Percentiles rank a stretch among this genome's conserved stretches.
phyloP scores from a whole-genome alignment of 2,888 invertebrate species.

The Polylopha cassiicola region DNA sequence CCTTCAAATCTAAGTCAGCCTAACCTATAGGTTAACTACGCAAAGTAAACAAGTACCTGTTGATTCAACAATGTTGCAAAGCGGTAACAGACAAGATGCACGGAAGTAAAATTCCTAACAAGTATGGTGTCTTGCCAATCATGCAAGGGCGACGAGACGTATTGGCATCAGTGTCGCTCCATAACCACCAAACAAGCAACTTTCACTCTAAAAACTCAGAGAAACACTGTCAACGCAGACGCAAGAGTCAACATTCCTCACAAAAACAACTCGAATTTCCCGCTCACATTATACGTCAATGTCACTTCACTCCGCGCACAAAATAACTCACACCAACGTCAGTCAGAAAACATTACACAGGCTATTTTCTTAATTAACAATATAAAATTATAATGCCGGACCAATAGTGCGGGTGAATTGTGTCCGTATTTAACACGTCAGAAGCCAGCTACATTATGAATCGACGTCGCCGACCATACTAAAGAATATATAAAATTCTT shows the following conservation, averaged over 20 bases:
- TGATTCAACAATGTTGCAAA: too few relatives aligned
- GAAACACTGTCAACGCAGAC: slow-evolving; percentile 23
- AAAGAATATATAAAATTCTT: slow-evolving; percentile 34
- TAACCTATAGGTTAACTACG: too few relatives aligned
- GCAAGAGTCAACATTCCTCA: slow-evolving; percentile 23
- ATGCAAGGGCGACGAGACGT: slow-evolving; percentile 44
- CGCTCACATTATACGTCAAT: slow-evolving; percentile 55
- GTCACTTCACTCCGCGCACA: slow-evolving; percentile 39
- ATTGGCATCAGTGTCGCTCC: slow-evolving; percentile 44
- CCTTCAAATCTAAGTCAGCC: too few relatives aligned
- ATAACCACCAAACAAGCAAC: slow-evolving; percentile 53
- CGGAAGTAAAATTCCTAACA: slow-evolving; percentile 47
- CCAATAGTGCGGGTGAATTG: too few relatives aligned
- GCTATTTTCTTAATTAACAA: slow-evolving; percentile 27
- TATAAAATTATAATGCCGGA: slow-evolving; percentile 15
- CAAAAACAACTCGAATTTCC: slow-evolving; percentile 45
- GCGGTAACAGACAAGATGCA: slow-evolving; percentile 38
- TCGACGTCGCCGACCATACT: slow-evolving; percentile 36
- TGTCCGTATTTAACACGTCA: slow-evolving; percentile 24
- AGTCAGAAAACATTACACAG: slow-evolving; percentile 34
- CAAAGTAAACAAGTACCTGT: too few relatives aligned
- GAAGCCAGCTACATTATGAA: slow-evolving; percentile 32
- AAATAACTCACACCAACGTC: slow-evolving; percentile 26
- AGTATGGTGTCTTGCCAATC: slow-evolving; percentile 60
- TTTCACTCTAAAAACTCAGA: slow-evolving; percentile 48